A percentile compares a stretch with the other conserved stretches of the same genome.
phyloP scores from a whole-genome alignment of 2,113 vertebrate genomes.

The Chauna torquata region DNA sequence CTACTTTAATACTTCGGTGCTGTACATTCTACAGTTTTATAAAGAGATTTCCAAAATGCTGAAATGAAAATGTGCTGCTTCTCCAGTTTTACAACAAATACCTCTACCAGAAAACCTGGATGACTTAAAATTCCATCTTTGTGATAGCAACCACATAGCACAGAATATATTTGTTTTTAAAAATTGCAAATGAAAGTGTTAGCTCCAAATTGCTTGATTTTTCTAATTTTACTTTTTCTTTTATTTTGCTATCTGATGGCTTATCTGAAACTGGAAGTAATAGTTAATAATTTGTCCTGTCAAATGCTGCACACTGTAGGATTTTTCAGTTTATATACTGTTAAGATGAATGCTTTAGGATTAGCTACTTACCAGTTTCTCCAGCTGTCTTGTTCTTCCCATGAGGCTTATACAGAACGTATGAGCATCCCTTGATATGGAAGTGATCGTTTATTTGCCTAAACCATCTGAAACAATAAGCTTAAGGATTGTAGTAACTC shows the following conservation, averaged over 20 bases:
- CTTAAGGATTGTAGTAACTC: slow-evolving; percentile 33
- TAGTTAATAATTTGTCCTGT: not conserved
- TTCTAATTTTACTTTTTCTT: not conserved
- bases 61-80: not conserved
- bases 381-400: slow-evolving; percentile 98
- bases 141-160: not conserved
- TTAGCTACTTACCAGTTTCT: slow-evolving; percentile 87
- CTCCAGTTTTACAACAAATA: not conserved
- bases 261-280: not conserved
- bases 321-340: not conserved
- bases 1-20: not conserved
- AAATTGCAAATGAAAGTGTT: not conserved
- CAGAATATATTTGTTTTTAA: not conserved
- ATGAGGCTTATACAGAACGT: slow-evolving; percentile 96
- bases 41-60: not conserved
- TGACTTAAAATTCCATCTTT: not conserved
- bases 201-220: not conserved
- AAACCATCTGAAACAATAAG: slow-evolving; percentile 89
- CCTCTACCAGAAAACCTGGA: not conserved
- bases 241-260: not conserved
- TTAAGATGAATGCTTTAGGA: not conserved
- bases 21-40: not conserved
- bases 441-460: slow-evolving; percentile 98
- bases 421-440: slow-evolving; percentile 92
- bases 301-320: not conserved